Evolutionary conservation across 92 coral and sea anemone species (phyloP), one percentile per base, ranked within the genome.

Genomic region (Pocillopora meandrina): DNA sequence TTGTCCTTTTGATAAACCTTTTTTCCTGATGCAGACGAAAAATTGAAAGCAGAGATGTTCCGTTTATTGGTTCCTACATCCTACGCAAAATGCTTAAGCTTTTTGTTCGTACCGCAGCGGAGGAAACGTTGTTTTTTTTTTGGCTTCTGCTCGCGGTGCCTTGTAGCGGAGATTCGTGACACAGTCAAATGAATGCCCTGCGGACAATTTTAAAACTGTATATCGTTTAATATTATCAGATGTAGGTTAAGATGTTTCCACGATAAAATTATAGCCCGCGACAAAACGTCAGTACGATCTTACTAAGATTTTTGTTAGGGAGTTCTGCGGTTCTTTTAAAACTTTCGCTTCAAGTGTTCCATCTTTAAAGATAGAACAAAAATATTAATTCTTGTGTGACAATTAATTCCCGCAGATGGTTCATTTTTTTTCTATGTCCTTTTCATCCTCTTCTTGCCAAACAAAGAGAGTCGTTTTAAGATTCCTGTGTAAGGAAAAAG

Each of bases 141-240:
- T 35, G 56, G 62, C 61, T 56, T 71, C 21, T 62, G 57, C 58
- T 61, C 15, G 47, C 57, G 18, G 31, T 18, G 18, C 20, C 55
- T 47, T 17, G 60, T 73, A 73, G 63, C 18, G 31, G 31, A 26
- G 13, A 61, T 73, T 56, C 78, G 80, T 61, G 79, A 74, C 62
- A 67, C 10, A 18, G 67, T 2, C 66, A 36, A 2, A 33, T 33
- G 33, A 35, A 17, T 62, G 74, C 86, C 80, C 80, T 75, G 0
- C 17, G 86, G 86, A 74, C 55, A 71, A 57, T 33, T 42, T 71
- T 82, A 82, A 82, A 82, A 58, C 71, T 74, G 80, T 56, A 72
- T 72, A 60, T 82, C 79, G 70, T 72, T 74, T 49, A 21, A 61
- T 60, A 74, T 55, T 62, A 83, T 74, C 80, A 14, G 80, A 83